Conservation (phyloP, 2,797 vertebrate species). For the Rhinella marina region DNA sequence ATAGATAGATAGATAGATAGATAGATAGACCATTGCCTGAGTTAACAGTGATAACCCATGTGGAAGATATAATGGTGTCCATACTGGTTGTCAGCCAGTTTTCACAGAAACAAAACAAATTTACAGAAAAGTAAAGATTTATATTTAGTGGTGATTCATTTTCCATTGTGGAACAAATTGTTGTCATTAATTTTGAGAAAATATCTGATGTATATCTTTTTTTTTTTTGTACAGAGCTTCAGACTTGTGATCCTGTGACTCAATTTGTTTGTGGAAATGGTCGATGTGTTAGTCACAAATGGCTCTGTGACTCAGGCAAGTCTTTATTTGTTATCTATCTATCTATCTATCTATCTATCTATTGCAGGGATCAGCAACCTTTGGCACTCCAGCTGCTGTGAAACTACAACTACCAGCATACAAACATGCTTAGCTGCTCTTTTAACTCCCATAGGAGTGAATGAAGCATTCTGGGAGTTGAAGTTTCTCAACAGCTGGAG, state of each 20-base stretch:
- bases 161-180: not conserved
- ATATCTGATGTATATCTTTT: not conserved
- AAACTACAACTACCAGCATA: no score
- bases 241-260: conserved; percentile 89
- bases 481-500: no score
- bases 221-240: conserved; percentile 81
- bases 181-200: not conserved
- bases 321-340: not conserved
- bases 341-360: conserved; percentile 2
- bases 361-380: no score
- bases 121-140: not conserved
- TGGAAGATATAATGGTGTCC: no score
- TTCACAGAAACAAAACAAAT: not conserved
- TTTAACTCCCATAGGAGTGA: no score
- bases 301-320: conserved; percentile 95
- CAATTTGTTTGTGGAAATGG: conserved; percentile 94
- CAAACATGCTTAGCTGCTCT: no score
- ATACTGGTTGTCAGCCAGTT: no score
- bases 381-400: no score
- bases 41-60: no score
- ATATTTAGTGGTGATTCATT: not conserved
- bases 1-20: not conserved
- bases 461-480: no score
- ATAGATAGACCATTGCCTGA: not conserved
- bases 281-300: conserved; percentile 90